Base-by-base conservation (phyloP, 2,113 vertebrate species). In the Malaclemys terrapin region DNA sequence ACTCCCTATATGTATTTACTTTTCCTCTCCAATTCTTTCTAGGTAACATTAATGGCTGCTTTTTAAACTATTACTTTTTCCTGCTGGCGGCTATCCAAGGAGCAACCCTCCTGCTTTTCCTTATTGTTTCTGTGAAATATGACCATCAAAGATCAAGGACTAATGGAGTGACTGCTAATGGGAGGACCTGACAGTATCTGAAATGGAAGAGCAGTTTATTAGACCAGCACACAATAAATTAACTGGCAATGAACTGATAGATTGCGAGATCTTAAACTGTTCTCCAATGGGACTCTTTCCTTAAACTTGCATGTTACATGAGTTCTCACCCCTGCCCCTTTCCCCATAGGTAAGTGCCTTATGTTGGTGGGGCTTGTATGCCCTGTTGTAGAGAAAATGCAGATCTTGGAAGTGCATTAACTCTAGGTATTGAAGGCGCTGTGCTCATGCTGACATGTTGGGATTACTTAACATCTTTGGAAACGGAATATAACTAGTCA, bases 31-130 rank as follows among this genome's bases (percentile, higher is more conserved):
- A 0, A 31, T 78, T 89, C 85, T 80, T 93, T 82, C 22, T 65
- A 99, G 99, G 99, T 52, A 99, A 99, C 76, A 99, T 99, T 93
- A 99, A 99, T 1, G 98, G 98, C 94, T 99, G 99, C 96, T 98
- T 98, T 10, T 97, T 99, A 92, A 98, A 99, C 98, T 99, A 99
- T 93, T 99, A 99, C 90, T 99, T 99, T 95, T 99, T 99, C 82
- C 97, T 99, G 53, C 98, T 99, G 98, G 99, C 99, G 1, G 99
- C 98, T 7, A 99, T 99, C 94, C 99, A 99, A 89, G 99, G 99
- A 69, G 94, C 98, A 75, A 99, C 99, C 2, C 98, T 99, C 85
- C 96, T 99, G 93, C 97, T 99, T 72, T 99, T 99, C 98, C 98
- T 99, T 31, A 98, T 99, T 0, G 98, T 99, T 5, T 99, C 99